Evolutionary conservation across 2,113 vertebrate species (phyloP).

Genomic region (Podarcis raffonei): DNA sequence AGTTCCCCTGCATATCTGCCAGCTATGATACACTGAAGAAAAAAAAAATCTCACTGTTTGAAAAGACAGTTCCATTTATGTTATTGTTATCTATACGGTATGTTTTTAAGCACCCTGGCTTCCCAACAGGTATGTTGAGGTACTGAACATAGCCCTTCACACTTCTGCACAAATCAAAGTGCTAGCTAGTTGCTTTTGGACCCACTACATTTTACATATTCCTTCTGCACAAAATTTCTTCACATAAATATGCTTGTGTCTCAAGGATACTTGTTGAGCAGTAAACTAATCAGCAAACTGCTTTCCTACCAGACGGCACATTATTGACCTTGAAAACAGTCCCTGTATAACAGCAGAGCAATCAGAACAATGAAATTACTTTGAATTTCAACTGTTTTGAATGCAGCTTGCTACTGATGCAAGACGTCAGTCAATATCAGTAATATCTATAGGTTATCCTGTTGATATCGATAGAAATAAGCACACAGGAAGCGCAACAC

Average conservation of each 20-base stretch:
- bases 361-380: background rate
- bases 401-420: background rate
- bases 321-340: background rate
- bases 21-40: background rate
- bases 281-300: background rate
- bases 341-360: background rate
- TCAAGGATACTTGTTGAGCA: background rate
- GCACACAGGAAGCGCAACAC: background rate
- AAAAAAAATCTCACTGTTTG: background rate
- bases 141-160: fast-evolving
- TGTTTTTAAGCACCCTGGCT: background rate
- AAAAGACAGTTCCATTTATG: background rate
- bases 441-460: too few species aligned
- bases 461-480: background rate
- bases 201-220: background rate
- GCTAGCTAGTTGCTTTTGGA: background rate
- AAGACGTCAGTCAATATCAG: background rate
- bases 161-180: slow-evolving; percentile 19
- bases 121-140: background rate
- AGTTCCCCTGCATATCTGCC: background rate
- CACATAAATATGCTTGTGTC: background rate
- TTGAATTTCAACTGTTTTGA: background rate
- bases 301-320: background rate
- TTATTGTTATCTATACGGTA: background rate
- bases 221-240: background rate